These are phyloP conservation scores for Nymphalis urticae DNA, from an alignment of 2,888 invertebrate genomes.

Conservation along the genomic window DNA sequence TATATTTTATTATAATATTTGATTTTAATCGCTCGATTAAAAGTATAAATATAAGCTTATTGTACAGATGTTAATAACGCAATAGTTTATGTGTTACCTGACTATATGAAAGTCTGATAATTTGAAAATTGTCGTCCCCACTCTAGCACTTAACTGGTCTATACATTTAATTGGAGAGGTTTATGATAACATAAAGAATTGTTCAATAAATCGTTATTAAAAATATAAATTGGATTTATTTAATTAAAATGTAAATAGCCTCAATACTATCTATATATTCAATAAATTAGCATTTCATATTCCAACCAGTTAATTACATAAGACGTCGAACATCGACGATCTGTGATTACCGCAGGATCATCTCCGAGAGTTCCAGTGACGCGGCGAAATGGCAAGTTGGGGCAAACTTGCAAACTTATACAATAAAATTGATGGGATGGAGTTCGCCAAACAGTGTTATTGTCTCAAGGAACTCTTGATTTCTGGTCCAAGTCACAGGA, in stretches of 20 bases:
- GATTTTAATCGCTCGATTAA: too few relatives aligned
- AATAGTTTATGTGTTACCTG: too few relatives aligned
- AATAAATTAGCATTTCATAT: constrained; percentile 10
- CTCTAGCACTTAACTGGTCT: too few relatives aligned
- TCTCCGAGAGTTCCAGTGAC: constrained; percentile 20
- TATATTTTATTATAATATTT: too few relatives aligned
- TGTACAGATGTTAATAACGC: too few relatives aligned
- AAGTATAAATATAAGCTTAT: too few relatives aligned
- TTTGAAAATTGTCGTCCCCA: too few relatives aligned
- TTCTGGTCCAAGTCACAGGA: constrained; percentile 22
- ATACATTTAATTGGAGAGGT: too few relatives aligned
- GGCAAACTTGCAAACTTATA: constrained; percentile 41
- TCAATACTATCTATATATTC: neutral
- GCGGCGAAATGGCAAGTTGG: constrained; percentile 28
- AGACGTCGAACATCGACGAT: constrained; percentile 25
- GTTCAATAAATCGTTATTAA: too few relatives aligned
- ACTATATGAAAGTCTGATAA: too few relatives aligned
- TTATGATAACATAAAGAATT: too few relatives aligned
- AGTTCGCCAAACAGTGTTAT: constrained; percentile 44
- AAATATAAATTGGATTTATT: neutral
- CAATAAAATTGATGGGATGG: constrained; percentile 47
- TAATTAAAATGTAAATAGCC: neutral
- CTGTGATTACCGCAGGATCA: constrained; percentile 28
- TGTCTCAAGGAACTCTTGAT: constrained; percentile 42
- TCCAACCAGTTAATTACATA: constrained; percentile 19